phyloP scores from a whole-genome alignment of 2,888 invertebrate genomes.

The Lobophora halterata region DNA sequence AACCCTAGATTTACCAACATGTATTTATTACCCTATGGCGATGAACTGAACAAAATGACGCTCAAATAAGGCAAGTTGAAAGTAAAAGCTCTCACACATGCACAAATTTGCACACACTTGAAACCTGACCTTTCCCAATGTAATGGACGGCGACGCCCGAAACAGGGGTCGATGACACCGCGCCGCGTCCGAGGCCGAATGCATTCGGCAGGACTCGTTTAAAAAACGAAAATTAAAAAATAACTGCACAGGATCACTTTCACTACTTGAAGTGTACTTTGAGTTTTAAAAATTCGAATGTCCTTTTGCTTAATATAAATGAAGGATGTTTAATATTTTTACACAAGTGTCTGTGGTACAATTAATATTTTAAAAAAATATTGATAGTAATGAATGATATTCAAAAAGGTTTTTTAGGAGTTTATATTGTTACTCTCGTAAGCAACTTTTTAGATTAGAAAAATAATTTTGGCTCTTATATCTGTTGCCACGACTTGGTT shows the following conservation, averaged over 20 bases:
- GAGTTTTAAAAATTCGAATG: constrained; percentile 15
- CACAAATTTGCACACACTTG: constrained; percentile 44
- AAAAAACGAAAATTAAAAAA: constrained; percentile 45
- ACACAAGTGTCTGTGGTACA: too few relatives aligned
- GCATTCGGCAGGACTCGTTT: constrained; percentile 65
- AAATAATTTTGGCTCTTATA: too few relatives aligned
- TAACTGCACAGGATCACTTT: constrained; percentile 26
- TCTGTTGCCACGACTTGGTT: too few relatives aligned
- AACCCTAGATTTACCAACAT: too few relatives aligned
- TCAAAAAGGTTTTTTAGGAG: too few relatives aligned
- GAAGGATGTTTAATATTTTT: constrained; percentile 9
- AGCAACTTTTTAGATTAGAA: too few relatives aligned
- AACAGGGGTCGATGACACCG: constrained; percentile 66
- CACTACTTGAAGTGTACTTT: constrained; percentile 22
- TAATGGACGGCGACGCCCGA: constrained; percentile 66
- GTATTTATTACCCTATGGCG: too few relatives aligned
- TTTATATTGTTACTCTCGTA: too few relatives aligned
- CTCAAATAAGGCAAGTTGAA: constrained; percentile 47
- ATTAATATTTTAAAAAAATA: too few relatives aligned
- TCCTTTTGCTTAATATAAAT: constrained; percentile 10
- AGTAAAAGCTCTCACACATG: constrained; percentile 64
- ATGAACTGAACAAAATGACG: constrained; percentile 34
- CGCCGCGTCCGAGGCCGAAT: constrained; percentile 60
- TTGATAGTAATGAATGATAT: too few relatives aligned
- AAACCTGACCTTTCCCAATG: constrained; percentile 76